Conservation (phyloP, 2,113 vertebrate species). For the Todiramphus saurophagus region DNA sequence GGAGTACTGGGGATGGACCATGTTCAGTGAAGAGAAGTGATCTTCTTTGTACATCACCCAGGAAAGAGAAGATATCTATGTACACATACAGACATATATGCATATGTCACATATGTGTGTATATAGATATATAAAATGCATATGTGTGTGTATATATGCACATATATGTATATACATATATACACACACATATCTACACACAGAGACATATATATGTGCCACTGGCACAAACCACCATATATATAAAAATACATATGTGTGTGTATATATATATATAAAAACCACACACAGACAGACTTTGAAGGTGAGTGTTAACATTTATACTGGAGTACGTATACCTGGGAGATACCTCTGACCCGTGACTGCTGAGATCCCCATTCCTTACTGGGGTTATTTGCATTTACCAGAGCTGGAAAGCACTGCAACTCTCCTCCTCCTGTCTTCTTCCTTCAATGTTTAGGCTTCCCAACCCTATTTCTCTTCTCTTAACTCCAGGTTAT, state of each 20-base stretch:
- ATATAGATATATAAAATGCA: too few species aligned
- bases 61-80: background rate
- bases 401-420: background rate
- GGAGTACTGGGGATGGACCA: background rate
- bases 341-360: background rate
- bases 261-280: rapidly evolving
- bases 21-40: background rate
- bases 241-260: background rate
- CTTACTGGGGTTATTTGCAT: background rate
- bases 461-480: background rate
- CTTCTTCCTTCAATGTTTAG: background rate
- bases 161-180: background rate
- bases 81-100: background rate
- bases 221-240: background rate
- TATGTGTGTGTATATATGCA: too few species aligned
- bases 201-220: background rate
- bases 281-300: rapidly evolving
- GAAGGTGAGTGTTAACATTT: background rate
- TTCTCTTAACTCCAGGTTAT: background rate
- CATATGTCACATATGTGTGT: background rate
- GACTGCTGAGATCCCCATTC: background rate
- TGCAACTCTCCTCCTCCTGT: background rate
- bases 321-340: too few species aligned
- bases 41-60: background rate
- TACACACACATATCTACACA: background rate